A percentile compares a stretch with the other conserved stretches of the same genome.
These are phyloP conservation scores for Lemur catta DNA, from an alignment of 2,797 vertebrate species.

Conservation along the genomic window DNA sequence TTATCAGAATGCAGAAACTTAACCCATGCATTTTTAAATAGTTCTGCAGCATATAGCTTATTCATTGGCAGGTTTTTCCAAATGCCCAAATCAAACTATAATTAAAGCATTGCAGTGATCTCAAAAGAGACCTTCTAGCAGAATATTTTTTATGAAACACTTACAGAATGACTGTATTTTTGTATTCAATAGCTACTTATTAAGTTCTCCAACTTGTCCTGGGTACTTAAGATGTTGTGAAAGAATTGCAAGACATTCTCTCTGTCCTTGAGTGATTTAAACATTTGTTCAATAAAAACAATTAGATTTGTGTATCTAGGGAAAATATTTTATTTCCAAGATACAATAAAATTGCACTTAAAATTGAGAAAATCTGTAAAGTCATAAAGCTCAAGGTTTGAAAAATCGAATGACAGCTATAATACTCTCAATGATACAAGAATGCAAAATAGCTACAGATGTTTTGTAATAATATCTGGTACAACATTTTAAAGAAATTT, in stretches of 20 bases:
- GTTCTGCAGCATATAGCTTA: background rate
- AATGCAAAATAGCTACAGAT: background rate
- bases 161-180: background rate
- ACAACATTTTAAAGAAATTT: conserved; percentile 20
- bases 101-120: background rate
- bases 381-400: conserved; percentile 4
- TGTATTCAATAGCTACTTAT: background rate
- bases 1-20: background rate
- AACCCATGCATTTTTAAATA: conserved; percentile 27
- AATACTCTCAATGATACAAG: background rate
- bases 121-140: background rate
- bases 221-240: background rate
- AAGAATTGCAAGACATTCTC: background rate
- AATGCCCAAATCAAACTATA: background rate
- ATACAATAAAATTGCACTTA: conserved; percentile 15
- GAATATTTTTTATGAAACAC: background rate
- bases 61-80: background rate
- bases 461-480: background rate
- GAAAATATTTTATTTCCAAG: conserved; percentile 38
- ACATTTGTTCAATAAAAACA: conserved; percentile 33
- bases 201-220: background rate
- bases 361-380: conserved; percentile 4
- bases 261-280: conserved; percentile 15
- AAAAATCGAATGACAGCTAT: background rate
- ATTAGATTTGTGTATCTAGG: background rate